These are phyloP conservation scores for Pheucticus melanocephalus DNA, from an alignment of 2,113 vertebrate species.

Conservation along the genomic window DNA sequence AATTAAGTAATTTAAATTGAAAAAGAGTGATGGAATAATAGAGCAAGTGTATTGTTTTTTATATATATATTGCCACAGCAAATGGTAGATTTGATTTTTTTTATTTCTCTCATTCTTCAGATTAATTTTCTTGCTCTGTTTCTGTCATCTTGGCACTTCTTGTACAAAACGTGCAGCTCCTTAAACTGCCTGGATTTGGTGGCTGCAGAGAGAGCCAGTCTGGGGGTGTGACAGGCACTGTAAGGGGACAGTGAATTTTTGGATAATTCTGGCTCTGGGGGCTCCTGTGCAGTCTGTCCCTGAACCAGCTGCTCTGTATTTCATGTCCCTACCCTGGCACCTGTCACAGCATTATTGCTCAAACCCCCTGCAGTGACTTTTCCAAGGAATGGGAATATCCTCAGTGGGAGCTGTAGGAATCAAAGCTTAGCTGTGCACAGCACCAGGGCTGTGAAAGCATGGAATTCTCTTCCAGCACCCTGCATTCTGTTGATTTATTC, in stretches of 20 bases:
- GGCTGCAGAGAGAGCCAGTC: background rate
- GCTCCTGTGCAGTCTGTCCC: background rate
- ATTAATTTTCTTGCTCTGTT: background rate
- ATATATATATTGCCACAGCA: background rate
- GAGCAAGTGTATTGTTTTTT: background rate
- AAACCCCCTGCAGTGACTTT: background rate
- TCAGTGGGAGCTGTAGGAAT: background rate
- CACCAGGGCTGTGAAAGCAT: background rate
- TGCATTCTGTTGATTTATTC: background rate
- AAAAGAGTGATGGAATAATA: background rate
- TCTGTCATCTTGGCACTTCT: background rate
- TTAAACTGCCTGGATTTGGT: background rate
- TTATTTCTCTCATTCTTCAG: background rate
- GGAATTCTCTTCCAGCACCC: accelerated
- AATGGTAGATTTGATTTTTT: background rate
- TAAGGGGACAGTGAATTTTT: background rate
- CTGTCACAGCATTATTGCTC: background rate
- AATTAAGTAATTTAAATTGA: background rate
- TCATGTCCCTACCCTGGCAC: background rate
- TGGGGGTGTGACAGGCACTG: background rate
- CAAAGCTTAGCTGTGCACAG: background rate
- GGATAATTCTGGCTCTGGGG: background rate
- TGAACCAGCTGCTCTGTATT: background rate
- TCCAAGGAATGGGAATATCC: background rate
- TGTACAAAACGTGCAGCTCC: background rate